Base-by-base conservation (phyloP, 2,888 invertebrate genomes). In the Augochlorella aurata region DNA sequence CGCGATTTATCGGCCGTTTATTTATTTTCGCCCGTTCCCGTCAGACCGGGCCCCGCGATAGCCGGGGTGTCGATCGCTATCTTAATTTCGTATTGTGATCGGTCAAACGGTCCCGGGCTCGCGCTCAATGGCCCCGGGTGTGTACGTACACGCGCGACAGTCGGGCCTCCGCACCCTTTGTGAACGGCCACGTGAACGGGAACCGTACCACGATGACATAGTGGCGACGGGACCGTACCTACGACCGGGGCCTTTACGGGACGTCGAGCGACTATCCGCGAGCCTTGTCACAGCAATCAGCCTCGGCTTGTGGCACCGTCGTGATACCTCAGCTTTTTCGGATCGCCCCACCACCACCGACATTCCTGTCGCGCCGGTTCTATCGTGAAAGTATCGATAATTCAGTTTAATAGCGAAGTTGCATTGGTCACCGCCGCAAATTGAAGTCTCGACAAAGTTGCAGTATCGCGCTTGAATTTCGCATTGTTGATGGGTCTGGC, bases 81-180 rank as follows among this genome's bases (percentile, higher is more conserved):
- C 91, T 91, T 91, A 90, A 91, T 91, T 91, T 91, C 87, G 84
- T 85, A 91, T 91, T 91, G 91, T 91, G 85, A 87, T 83, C 89
- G 86, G 83, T 86, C 88, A 85, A 89, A 88, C 84, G 85, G 87
- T 67, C 79, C 77, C 29, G 61, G 79, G 82, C 71, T 50, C 77
- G 80, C 74, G 78, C 63, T 69, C 24, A 71, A 84, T 77, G 78
- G 79, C 49, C 52, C 68, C 63, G 38, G 68, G 70, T 69, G 67
- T 71, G 69, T 66, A 79, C 63, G 79, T 71, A 82, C 75, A 80
- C 69, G 74, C 74, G 78, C 73, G 83, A 88, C 85, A 78, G 67
- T 83, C 68, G 18, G 68, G 63, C 81, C 84, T 49, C 81, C 71
- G 65, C 82, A 84, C 87, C 75, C 85, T 75, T 82, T 67, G 58